Conservation (phyloP, 2,888 invertebrate genomes). For the Hypomecis atomaria region DNA sequence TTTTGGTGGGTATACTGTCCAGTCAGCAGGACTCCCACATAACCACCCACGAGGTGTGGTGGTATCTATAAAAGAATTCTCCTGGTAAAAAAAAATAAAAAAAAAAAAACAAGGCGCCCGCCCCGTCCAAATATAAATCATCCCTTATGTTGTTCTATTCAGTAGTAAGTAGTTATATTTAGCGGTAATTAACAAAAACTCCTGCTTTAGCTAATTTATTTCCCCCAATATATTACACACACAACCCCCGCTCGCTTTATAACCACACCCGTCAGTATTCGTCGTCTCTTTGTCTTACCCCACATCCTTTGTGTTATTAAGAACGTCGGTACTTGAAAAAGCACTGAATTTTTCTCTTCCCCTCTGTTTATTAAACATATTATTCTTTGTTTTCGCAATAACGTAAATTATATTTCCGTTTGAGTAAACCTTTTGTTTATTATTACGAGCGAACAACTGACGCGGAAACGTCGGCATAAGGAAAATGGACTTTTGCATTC, state of each 20-base stretch:
- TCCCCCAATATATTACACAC: too few species aligned
- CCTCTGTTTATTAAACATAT: constrained; percentile 29
- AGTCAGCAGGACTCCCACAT: too few species aligned
- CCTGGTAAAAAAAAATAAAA: too few species aligned
- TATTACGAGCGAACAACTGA: constrained; percentile 10
- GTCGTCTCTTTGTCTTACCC: constrained; percentile 33
- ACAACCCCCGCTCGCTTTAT: constrained; percentile 1
- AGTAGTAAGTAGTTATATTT: too few species aligned
- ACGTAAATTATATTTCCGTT: constrained; percentile 27
- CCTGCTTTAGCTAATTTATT: too few species aligned
- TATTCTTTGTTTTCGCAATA: constrained; percentile 30
- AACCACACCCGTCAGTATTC: constrained; percentile 28
- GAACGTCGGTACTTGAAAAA: constrained; percentile 31
- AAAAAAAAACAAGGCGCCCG: too few species aligned
- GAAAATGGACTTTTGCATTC: constrained; percentile 8
- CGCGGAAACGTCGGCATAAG: constrained; percentile 3
- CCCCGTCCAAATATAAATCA: too few species aligned
- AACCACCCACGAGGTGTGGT: too few species aligned
- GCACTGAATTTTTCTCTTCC: constrained; percentile 32
- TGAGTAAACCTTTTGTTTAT: constrained; percentile 27
- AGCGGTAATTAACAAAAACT: too few species aligned
- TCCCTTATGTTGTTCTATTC: too few species aligned
- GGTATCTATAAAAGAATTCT: too few species aligned
- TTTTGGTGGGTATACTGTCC: too few species aligned
- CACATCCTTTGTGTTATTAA: constrained; percentile 36